Evolutionary conservation across 2,113 vertebrate genomes (phyloP), one percentile per base, ranked within the genome.

Genomic region (Cebidichthys violaceus): DNA sequence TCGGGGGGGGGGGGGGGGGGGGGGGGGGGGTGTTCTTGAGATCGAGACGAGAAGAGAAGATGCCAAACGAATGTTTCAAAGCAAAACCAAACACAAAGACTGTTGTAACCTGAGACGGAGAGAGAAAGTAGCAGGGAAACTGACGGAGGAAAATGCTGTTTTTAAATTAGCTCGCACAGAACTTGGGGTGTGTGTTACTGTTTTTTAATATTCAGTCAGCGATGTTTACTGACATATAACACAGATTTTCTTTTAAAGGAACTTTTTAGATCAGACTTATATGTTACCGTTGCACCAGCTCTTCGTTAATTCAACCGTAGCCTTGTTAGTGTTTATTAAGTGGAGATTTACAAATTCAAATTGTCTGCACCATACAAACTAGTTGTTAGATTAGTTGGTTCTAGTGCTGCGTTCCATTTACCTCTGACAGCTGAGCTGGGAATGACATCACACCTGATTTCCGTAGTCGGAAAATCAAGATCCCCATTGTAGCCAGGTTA

Each of bases 41-140:
- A 75, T 85, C 45, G 65, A 81, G 81, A 89, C 77, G 35, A 89
- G 85, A 81, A 65, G 76, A 88, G 87, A 91, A 87, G 77, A 55
- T 79, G 81, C 90, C 88, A 91, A 92, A 84, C 82, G 72, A 92
- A 91, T 92, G 89, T 92, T 91, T 88, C 72, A 92, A 87, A 89
- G 72, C 69, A 86, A 92, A 91, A 87, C 89, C 83, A 91, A 94
- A 92, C 84, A 47, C 74, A 84, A 54, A 81, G 90, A 92, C 91
- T 89, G 90, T 87, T 87, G 71, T 68, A 52, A 78, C 52, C 45
- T 3, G 87, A 90, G 82, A 80, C 62, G 62, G 77, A 83, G 85
- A 82, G 80, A 77, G 45, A 47, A 29, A 57, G 74, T n/a, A 74
- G 68, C 72, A 33, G 70, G 67, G 87, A 70, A 55, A 77, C 57